Percentiles rank a stretch among this genome's conserved stretches.
Conservation (phyloP, 1,140 invertebrate species). For the Eumeta japonica region DNA sequence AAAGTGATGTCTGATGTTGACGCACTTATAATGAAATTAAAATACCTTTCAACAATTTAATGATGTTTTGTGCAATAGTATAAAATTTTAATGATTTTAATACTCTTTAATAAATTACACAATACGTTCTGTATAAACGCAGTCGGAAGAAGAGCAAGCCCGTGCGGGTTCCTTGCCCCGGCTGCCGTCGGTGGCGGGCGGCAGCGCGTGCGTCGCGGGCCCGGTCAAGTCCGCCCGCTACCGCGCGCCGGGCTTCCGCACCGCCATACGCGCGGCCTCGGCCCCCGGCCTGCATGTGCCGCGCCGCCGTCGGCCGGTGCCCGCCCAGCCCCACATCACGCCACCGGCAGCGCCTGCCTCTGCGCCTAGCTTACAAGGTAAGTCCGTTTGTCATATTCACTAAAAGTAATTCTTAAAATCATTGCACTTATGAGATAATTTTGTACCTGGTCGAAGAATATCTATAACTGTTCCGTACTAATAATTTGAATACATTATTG, state of each 20-base stretch:
- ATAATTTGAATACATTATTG: too few species aligned
- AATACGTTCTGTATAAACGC: slow-evolving; percentile 5
- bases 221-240: slow-evolving; percentile 83
- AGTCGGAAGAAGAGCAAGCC: slow-evolving; percentile 66
- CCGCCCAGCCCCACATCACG: slow-evolving; percentile 57
- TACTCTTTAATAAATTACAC: too few species aligned
- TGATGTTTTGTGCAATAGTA: too few species aligned
- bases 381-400: too few species aligned
- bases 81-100: too few species aligned
- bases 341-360: slow-evolving; percentile 32
- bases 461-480: too few species aligned
- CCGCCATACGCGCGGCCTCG: slow-evolving; percentile 68
- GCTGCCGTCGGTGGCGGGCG: slow-evolving; percentile 64
- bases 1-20: too few species aligned
- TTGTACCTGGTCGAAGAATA: background rate
- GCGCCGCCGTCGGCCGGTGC: slow-evolving; percentile 55
- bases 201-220: slow-evolving; percentile 49
- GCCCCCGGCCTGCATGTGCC: slow-evolving; percentile 68
- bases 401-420: background rate
- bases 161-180: slow-evolving; percentile 75
- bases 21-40: too few species aligned
- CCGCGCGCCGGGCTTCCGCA: slow-evolving; percentile 75
- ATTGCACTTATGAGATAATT: background rate
- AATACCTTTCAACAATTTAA: too few species aligned
- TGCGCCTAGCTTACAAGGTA: slow-evolving; percentile 42